These are phyloP conservation scores for Epizoanthus fatuus DNA, from an alignment of 92 coral and sea anemone species.

Conservation along the genomic window DNA sequence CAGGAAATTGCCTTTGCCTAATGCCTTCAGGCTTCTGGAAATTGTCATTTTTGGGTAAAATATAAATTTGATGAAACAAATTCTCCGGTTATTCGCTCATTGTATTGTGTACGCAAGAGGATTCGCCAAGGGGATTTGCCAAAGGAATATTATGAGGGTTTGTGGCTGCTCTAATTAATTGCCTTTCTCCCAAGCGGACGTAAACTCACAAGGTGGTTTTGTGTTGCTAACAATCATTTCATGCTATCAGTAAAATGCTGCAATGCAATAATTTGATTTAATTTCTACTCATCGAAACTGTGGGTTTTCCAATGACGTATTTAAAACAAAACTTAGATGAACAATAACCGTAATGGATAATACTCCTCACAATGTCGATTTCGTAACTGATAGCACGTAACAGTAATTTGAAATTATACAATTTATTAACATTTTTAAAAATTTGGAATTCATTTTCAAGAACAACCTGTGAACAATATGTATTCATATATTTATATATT, in stretches of 20 bases:
- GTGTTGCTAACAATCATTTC: background rate
- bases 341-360: background rate
- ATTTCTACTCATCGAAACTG: background rate
- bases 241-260: background rate
- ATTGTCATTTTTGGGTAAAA: background rate
- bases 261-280: slow-evolving; percentile 1
- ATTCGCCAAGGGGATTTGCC: background rate
- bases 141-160: background rate
- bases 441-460: no score
- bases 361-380: background rate
- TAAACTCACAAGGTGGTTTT: background rate
- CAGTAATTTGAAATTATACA: background rate
- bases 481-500: no score
- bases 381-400: background rate
- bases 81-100: background rate
- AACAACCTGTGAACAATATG: no score
- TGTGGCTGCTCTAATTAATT: background rate
- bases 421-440: no score
- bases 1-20: slow-evolving; percentile 34
- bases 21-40: background rate
- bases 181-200: slow-evolving; percentile 2
- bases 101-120: background rate
- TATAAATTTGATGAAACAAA: background rate
- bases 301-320: background rate
- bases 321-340: background rate